phyloP scores from a whole-genome alignment of 2,888 invertebrate genomes.

The Sarcophaga variegata region DNA sequence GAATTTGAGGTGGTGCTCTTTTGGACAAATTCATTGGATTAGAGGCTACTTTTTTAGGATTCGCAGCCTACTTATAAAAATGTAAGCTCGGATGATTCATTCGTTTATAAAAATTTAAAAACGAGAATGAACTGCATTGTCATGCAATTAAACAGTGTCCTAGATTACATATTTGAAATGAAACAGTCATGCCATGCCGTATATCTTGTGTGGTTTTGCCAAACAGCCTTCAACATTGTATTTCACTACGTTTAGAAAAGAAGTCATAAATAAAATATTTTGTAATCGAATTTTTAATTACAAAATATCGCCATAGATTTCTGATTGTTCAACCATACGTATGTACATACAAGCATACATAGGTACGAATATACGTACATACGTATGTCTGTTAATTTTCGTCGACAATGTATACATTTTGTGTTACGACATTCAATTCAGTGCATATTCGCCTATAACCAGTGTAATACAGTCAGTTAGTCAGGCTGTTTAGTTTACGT shows the following conservation, averaged over 20 bases:
- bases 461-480: not conserved
- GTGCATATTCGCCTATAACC: not conserved
- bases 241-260: not conserved
- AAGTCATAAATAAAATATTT: constrained; percentile 58
- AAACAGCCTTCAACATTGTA: constrained; percentile 52
- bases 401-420: constrained; percentile 4
- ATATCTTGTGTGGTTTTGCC: not conserved
- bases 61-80: too few species aligned
- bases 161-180: not conserved
- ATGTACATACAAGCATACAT: not conserved
- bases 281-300: constrained; percentile 57
- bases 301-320: constrained; percentile 36
- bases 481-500: not conserved
- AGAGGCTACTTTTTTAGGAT: too few species aligned
- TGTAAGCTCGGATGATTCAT: too few species aligned
- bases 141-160: not conserved
- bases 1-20: too few species aligned
- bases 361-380: not conserved
- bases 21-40: too few species aligned
- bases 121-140: too few species aligned
- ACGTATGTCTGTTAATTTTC: constrained; percentile 1
- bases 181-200: too few species aligned
- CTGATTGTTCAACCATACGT: too few species aligned
- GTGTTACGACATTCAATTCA: constrained; percentile 55
- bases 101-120: too few species aligned